A percentile compares a stretch with the other conserved stretches of the same genome.
These are phyloP conservation scores for Hemistola chrysoprasaria DNA, from an alignment of 2,888 invertebrate species.

Conservation along the genomic window DNA sequence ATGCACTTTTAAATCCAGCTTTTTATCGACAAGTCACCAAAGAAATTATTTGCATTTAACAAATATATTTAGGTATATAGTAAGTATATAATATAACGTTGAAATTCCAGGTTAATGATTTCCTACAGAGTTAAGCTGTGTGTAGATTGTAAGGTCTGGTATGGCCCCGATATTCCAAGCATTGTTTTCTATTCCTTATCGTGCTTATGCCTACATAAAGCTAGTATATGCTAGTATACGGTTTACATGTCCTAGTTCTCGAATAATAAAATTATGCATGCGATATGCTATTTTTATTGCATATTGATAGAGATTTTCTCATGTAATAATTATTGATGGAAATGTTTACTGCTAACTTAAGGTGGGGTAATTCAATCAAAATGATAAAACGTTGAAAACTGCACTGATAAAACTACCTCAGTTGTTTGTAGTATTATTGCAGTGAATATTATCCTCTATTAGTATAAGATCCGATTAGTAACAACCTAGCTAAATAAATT, in stretches of 20 bases:
- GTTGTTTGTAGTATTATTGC: too few species aligned
- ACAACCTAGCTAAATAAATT: too few species aligned
- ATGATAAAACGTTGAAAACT: too few species aligned
- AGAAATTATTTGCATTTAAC: constrained; percentile 14
- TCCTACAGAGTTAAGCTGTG: constrained; percentile 43
- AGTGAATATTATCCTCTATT: too few species aligned
- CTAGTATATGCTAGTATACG: constrained; percentile 43
- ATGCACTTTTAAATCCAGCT: background rate
- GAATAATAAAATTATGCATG: constrained; percentile 41
- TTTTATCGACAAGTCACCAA: constrained; percentile 1
- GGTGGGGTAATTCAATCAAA: too few species aligned
- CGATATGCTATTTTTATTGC: constrained; percentile 23
- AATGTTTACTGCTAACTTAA: background rate
- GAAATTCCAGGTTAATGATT: constrained; percentile 63
- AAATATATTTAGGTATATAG: too few species aligned
- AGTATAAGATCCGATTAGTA: too few species aligned
- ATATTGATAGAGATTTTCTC: constrained; percentile 10
- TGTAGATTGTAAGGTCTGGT: constrained; percentile 40
- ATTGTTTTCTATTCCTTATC: constrained; percentile 62
- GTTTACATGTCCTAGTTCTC: constrained; percentile 59
- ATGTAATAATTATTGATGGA: constrained; percentile 5
- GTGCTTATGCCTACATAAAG: constrained; percentile 44
- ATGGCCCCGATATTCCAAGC: constrained; percentile 53
- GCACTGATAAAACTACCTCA: too few species aligned
- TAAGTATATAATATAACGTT: too few species aligned